phyloP scores from a whole-genome alignment of 2,888 invertebrate species.

The Rhogogaster chlorosoma region DNA sequence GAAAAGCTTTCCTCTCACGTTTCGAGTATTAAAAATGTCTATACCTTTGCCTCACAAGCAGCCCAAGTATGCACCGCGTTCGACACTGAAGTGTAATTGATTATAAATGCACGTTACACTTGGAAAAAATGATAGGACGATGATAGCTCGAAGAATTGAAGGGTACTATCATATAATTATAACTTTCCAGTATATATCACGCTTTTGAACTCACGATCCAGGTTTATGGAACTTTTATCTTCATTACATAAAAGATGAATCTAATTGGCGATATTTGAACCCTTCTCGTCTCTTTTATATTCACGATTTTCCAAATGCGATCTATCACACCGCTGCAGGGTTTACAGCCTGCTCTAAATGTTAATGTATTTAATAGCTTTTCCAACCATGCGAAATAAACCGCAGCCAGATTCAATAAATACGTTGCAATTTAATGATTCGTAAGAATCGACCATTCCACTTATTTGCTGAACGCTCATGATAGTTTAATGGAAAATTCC shows the following conservation, averaged over 20 bases:
- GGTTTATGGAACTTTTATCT: conserved; percentile 1
- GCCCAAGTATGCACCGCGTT: neutral
- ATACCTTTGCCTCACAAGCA: neutral
- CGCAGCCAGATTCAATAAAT: neutral
- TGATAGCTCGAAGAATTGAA: neutral
- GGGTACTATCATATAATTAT: neutral
- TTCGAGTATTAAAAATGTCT: neutral
- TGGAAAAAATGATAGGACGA: neutral
- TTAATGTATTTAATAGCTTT: neutral
- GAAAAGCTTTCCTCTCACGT: neutral
- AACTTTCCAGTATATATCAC: neutral
- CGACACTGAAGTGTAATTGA: neutral
- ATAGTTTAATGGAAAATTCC: neutral
- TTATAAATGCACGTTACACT: neutral
- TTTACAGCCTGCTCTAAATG: neutral
- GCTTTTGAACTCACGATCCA: neutral
- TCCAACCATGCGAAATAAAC: neutral
- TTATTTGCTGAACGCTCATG: neutral
- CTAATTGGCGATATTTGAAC: neutral
- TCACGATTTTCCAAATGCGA: neutral
- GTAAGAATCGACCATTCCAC: neutral
- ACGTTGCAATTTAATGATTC: neutral
- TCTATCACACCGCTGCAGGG: neutral
- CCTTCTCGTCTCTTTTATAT: neutral
- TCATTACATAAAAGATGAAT: conserved; percentile 8